Evolutionary conservation across 1,140 invertebrate genomes (phyloP).

Genomic region (Temnothorax longispinosus): DNA sequence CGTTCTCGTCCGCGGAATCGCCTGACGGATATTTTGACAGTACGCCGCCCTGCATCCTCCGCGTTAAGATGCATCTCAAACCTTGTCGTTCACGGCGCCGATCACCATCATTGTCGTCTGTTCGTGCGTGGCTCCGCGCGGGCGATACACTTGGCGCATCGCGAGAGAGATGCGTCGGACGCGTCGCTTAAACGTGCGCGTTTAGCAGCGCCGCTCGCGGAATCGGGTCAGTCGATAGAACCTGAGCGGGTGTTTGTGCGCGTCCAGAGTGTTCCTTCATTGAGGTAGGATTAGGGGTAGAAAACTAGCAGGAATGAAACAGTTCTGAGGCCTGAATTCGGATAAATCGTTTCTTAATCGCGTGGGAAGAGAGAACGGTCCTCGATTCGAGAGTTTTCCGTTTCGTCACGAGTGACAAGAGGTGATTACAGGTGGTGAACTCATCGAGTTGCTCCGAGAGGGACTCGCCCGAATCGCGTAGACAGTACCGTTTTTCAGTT

Average conservation of each 20-base stretch:
- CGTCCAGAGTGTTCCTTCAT: constrained; percentile 25
- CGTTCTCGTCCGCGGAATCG: constrained; percentile 47
- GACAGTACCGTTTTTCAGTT: constrained; percentile 33
- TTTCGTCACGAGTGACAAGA: background rate
- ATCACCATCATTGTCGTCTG: background rate
- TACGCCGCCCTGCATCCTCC: constrained; percentile 78
- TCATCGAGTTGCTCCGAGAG: background rate
- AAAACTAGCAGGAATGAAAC: background rate
- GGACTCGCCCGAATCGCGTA: background rate
- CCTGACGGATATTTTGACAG: constrained; percentile 78
- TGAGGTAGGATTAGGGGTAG: background rate
- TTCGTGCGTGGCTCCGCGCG: background rate
- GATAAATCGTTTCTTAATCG: background rate
- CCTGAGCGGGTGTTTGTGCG: constrained; percentile 42
- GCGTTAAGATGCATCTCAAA: constrained; percentile 44
- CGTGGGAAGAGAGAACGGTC: background rate
- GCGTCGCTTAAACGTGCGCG: constrained; percentile 32
- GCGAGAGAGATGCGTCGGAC: background rate
- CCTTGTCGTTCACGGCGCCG: background rate
- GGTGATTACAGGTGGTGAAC: constrained; percentile 9
- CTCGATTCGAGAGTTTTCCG: background rate
- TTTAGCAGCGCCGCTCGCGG: constrained; percentile 54
- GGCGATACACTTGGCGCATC: background rate
- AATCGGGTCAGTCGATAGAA: constrained; percentile 80
- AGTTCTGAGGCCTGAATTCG: background rate